phyloP scores from a whole-genome alignment of 2,888 invertebrate genomes.

The Taphrorychus bicolor region DNA sequence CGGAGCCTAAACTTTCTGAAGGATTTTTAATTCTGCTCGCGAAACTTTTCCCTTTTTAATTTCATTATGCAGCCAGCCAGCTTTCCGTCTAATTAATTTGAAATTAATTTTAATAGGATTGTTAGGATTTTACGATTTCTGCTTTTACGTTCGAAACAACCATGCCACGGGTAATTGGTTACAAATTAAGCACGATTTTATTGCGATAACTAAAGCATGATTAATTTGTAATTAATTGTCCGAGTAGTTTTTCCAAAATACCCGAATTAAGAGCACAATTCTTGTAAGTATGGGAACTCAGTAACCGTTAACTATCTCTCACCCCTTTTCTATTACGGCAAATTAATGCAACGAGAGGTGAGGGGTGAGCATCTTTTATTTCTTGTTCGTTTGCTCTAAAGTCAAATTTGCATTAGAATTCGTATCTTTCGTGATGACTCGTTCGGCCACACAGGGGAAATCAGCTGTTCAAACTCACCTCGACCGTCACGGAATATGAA shows the following conservation, averaged over 20 bases:
- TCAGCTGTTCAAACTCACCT: background rate
- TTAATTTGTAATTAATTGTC: background rate
- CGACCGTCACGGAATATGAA: background rate
- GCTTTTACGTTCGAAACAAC: constrained; percentile 1
- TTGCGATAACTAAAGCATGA: background rate
- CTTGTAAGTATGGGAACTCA: background rate
- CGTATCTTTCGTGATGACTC: no score
- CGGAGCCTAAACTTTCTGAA: constrained; percentile 9
- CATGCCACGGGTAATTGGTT: background rate
- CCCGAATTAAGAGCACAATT: no score
- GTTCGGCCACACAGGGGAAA: background rate
- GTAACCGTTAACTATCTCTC: background rate
- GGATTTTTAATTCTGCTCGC: constrained; percentile 14
- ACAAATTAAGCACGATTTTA: background rate
- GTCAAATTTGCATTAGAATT: no score
- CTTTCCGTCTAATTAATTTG: constrained; percentile 23
- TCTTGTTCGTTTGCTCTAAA: background rate
- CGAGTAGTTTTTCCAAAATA: no score
- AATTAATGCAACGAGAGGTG: background rate
- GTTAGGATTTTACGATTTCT: background rate
- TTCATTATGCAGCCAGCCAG: constrained; percentile 26
- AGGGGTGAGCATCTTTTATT: no score
- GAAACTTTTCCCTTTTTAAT: constrained; percentile 28
- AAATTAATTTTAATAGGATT: constrained; percentile 14
- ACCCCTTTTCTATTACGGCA: background rate